phyloP scores from a whole-genome alignment of 2,797 vertebrate genomes.

The Liasis olivaceus region DNA sequence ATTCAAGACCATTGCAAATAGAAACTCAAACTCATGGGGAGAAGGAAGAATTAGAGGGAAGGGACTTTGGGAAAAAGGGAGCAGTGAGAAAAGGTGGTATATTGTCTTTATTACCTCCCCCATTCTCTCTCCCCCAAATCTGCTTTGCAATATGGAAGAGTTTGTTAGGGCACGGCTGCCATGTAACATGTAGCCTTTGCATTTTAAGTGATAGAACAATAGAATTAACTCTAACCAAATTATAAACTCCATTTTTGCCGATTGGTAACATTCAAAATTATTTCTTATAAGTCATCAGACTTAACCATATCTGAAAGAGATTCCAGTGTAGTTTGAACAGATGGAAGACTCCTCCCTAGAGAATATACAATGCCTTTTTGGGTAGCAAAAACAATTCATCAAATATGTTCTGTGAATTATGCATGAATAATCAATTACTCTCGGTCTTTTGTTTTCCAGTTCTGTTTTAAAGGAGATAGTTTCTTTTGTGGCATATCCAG shows the following conservation, averaged over 20 bases:
- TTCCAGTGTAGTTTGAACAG: slow-evolving; percentile 12
- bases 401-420: slow-evolving; percentile 9
- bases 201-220: background rate
- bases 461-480: slow-evolving; percentile 28
- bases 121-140: background rate
- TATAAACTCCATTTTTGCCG: background rate
- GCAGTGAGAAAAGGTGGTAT: background rate
- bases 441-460: slow-evolving; percentile 22
- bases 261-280: slow-evolving; percentile 6
- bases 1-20: background rate
- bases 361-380: slow-evolving; percentile 20
- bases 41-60: background rate
- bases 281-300: slow-evolving; percentile 1
- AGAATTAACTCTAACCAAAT: background rate
- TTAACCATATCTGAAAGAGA: background rate
- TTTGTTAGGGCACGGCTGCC: background rate
- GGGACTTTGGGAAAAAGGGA: background rate
- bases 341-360: slow-evolving; percentile 3
- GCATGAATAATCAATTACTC: slow-evolving; percentile 21
- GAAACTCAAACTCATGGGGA: background rate
- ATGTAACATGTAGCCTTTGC: background rate
- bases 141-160: background rate
- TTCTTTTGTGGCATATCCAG: slow-evolving; percentile 30
- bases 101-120: background rate
- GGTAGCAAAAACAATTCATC: slow-evolving; percentile 26